Evolutionary conservation across 2,888 invertebrate species (phyloP).

Genomic region (Cyaniris semiargus): DNA sequence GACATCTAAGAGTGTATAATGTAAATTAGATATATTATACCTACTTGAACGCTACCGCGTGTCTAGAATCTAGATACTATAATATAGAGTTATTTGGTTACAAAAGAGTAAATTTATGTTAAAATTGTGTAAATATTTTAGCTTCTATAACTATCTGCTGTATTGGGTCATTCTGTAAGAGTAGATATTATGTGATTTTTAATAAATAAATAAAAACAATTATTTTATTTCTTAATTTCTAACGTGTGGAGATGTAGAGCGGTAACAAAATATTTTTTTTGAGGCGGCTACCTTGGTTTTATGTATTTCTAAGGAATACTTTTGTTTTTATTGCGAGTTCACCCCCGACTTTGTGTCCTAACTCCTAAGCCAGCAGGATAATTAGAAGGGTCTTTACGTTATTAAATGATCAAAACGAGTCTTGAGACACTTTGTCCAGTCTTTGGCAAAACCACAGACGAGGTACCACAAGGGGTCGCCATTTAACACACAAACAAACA

Average conservation of each 20-base stretch:
- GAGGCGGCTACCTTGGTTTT: not conserved
- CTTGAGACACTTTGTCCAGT: conserved; percentile 8
- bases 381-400: conserved; percentile 18
- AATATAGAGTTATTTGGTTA: too few relatives aligned
- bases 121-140: too few relatives aligned
- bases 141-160: too few relatives aligned
- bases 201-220: too few relatives aligned
- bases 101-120: too few relatives aligned
- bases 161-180: too few relatives aligned
- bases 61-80: too few relatives aligned
- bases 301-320: not conserved
- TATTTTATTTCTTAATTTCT: not conserved
- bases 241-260: not conserved
- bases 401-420: conserved; percentile 19
- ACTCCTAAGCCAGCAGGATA: not conserved
- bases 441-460: conserved; percentile 22
- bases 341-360: conserved; percentile 17
- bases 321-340: conserved; percentile 10
- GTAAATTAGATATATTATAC: too few relatives aligned
- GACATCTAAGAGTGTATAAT: too few relatives aligned
- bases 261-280: not conserved
- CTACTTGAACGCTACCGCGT: too few relatives aligned
- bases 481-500: conserved; percentile 24
- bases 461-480: conserved; percentile 21
- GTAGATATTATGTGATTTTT: too few relatives aligned